phyloP scores from a whole-genome alignment of 2,113 vertebrate genomes.

The Amblyopsis rosae region DNA sequence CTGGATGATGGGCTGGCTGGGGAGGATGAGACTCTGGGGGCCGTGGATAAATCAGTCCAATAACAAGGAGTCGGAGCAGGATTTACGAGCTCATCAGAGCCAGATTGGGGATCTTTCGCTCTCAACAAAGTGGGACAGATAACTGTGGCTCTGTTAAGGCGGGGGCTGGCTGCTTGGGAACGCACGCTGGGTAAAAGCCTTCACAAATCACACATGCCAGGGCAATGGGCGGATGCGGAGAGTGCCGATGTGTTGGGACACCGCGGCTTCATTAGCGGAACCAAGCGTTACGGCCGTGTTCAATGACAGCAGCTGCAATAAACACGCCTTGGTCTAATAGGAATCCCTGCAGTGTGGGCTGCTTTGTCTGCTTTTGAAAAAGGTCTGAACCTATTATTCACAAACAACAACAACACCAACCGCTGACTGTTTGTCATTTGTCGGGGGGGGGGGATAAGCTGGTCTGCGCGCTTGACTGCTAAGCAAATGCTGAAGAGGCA shows the following conservation, averaged over 20 bases:
- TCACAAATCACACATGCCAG: constrained; percentile 31
- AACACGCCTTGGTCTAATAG: background rate
- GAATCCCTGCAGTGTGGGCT: background rate
- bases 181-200: constrained; percentile 28
- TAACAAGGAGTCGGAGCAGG: constrained; percentile 55
- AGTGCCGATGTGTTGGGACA: constrained; percentile 11
- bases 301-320: background rate
- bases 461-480: constrained; percentile 23
- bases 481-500: constrained; percentile 36
- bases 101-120: constrained; percentile 53
- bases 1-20: constrained; percentile 29
- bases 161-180: constrained; percentile 23
- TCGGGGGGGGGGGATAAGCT: constrained; percentile 3
- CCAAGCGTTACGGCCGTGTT: background rate
- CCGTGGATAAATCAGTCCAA: constrained; percentile 69
- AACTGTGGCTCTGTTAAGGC: constrained; percentile 36
- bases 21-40: constrained; percentile 66
- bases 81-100: constrained; percentile 74
- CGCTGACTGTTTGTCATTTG: constrained; percentile 4
- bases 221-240: constrained; percentile 1
- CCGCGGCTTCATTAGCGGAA: background rate
- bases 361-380: background rate
- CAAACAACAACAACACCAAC: constrained; percentile 5
- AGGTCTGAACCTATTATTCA: background rate
- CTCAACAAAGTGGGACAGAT: constrained; percentile 58